Base-by-base conservation (phyloP, 2,113 vertebrate species). In the Callocephalon fimbriatum region DNA sequence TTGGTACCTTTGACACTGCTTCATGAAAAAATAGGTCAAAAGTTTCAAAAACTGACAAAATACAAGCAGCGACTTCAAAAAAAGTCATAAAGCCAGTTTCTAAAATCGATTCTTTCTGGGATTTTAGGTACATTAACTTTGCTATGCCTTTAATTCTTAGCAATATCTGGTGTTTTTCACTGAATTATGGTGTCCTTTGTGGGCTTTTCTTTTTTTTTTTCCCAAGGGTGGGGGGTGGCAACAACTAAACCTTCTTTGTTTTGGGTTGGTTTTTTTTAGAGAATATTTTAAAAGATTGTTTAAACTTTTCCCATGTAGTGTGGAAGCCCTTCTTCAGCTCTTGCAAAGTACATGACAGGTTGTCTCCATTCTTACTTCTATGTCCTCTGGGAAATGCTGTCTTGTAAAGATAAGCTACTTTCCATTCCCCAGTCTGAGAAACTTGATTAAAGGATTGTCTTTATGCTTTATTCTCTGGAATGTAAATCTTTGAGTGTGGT, bases 101-200 rank as follows among this genome's bases (percentile, higher is more conserved):
- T 16, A 40, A 76, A 83, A 53, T 13, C 4, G 12, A 66, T 65
- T 63, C 10, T 68, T 78, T 54, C 45, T 62, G 32, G 25, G 8
- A 1, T 53, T 65, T 74, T 21, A 50, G 20, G 22, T 63, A 61
- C 3, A 48, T 62, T 62, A 40, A 13, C 47, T 37, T 48, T 65
- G 7, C 3, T 50, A 3, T 21, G 19, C 25, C 31, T 66, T 65
- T 83, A 65, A 61, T 65, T 73, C 15, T n/a, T 48, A 66, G 7
- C 2, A 75, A 73, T 58, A 81, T 56, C 15, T 66, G 25, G 6
- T 22, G 4, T 12, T 15, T 83, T 68, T 59, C 68, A 48, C 13
- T 62, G 16, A 80, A 86, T 45, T 65, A 4, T 0, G 0, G 8
- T 62, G 5, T 32, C 5, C 2, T 63, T 54, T 65, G 18, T 2